Evolutionary conservation across 2,113 vertebrate genomes (phyloP).

Genomic region (Neolamprologus brichardi): DNA sequence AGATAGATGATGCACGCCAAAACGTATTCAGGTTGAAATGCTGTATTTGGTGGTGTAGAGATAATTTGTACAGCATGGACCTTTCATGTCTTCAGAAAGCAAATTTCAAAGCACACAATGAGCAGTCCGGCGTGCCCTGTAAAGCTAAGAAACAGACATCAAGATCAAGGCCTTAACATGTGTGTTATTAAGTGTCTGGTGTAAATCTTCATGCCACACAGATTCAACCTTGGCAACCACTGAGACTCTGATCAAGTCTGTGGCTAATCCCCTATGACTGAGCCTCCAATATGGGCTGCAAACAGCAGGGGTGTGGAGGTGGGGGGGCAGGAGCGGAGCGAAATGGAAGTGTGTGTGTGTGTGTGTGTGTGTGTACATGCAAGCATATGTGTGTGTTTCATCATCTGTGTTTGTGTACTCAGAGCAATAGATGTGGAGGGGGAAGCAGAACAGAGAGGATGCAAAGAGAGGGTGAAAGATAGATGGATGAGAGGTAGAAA

Average conservation of each 20-base stretch:
- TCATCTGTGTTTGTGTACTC: constrained; percentile 13
- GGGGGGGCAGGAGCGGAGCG: background rate
- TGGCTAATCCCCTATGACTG: constrained; percentile 61
- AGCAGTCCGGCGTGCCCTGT: background rate
- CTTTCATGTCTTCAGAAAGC: background rate
- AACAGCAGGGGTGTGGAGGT: background rate
- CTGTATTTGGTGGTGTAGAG: background rate
- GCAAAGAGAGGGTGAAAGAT: constrained; percentile 36
- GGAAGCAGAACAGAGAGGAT: constrained; percentile 26
- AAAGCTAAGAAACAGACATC: constrained; percentile 34
- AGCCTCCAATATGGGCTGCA: constrained; percentile 40
- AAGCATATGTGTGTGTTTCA: background rate
- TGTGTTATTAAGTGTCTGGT: constrained; percentile 54
- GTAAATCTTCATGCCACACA: constrained; percentile 53
- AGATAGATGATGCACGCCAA: background rate
- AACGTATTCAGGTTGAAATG: background rate
- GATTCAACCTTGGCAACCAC: constrained; percentile 41
- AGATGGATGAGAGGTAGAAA: constrained; percentile 23
- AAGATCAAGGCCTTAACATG: constrained; percentile 16
- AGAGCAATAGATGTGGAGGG: constrained; percentile 11
- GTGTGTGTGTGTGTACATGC: background rate
- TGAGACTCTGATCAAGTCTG: constrained; percentile 63
- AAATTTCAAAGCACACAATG: background rate
- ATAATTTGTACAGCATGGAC: background rate
- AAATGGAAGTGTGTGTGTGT: background rate